Base-by-base conservation (phyloP, 2,797 vertebrate species). In the Mallotus villosus region DNA sequence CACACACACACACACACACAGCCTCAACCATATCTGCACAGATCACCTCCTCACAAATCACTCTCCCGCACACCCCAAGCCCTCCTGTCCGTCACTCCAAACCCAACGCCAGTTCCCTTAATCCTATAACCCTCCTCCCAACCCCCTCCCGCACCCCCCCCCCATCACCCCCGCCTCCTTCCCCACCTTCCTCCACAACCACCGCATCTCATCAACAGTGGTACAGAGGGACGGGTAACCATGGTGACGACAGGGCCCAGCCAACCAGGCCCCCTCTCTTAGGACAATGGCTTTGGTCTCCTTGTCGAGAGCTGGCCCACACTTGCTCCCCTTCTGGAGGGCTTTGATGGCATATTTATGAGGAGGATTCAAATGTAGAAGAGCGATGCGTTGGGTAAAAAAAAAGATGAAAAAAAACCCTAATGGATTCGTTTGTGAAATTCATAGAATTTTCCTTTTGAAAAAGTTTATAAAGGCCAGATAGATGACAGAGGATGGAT, bases 141-240 rank as follows among this genome's bases (percentile, higher is more conserved):
- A 4, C 62, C 32, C 21, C 67, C 8, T 46, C 73, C 63, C 68
- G 77, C 65, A 25, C 27, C 27, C 4, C 27, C 27, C 62, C 63
- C 70, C 17, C 71, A 68, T 59, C 16, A 27, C 25, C 59, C 16
- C 76, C 75, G 77, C 76, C 27, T 29, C 27, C 27, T 29, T 29
- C 59, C 65, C 59, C 75, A 24, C 55, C 72, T 24, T 51, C 59
- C 63, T 72, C 17, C 71, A 68, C 68, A 21, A 27, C 25, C 59
- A 22, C 76, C 76, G 77, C 76, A 82, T 85, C 78, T 89, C 80
- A 80, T 84, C 86, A 85, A 67, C 29, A 65, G 63, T 41, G 51
- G 62, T 75, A 75, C 76, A 55, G 61, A 63, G 77, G 80, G 75
- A 73, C 49, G 8, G 60, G 78, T 81, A 78, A 59, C 78, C 76